Base-by-base conservation (phyloP, 2,113 vertebrate genomes). In the Alligator mississippiensis region DNA sequence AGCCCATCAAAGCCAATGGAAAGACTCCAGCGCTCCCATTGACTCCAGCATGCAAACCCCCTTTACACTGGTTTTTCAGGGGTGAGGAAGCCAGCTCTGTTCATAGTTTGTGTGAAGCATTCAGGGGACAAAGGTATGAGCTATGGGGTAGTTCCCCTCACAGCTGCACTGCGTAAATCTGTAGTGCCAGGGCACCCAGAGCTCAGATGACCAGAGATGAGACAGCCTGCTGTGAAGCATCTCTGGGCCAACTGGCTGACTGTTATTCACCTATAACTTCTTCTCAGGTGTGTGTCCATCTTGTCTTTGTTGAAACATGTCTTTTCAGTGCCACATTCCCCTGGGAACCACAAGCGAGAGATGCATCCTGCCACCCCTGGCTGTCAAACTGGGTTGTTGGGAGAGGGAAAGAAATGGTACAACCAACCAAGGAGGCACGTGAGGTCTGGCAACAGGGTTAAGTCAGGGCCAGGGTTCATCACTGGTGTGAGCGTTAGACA, bases 191-290 rank as follows among this genome's bases (percentile, higher is more conserved):
- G 66, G 30, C 19, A 3, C 30, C 66, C 10, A 11, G 10, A 28
- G 19, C 9, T 47, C 47, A 47, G 47, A 47, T 47, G 47, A 47
- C 7, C 47, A 9, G 47, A 47, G 47, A 47, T 47, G 47, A 47
- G 47, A 47, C 6, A 47, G 8, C 30, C 81, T 0, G 0, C 70
- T 93, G 61, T 0, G 0, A 27, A 82, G 5, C 0, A 1, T 74
- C 60, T 57, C 0, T 1, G 9, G 21, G 59, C 82, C 66, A 90
- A 74, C 80, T 75, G 38, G 4, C 0, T 0, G 55, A 30, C 63
- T 92, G 92, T 68, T 75, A 7, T 30, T 80, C 83, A 11, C 77
- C 1, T 6, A 82, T 55, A 55, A 72, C 11, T 59, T 64, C 84
- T 25, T 75, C 72, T 85, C 89, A 68, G 68, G 60, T 77, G 30